These are phyloP conservation scores for Zosterops borbonicus DNA, from an alignment of 2,113 vertebrate genomes.

Conservation along the genomic window DNA sequence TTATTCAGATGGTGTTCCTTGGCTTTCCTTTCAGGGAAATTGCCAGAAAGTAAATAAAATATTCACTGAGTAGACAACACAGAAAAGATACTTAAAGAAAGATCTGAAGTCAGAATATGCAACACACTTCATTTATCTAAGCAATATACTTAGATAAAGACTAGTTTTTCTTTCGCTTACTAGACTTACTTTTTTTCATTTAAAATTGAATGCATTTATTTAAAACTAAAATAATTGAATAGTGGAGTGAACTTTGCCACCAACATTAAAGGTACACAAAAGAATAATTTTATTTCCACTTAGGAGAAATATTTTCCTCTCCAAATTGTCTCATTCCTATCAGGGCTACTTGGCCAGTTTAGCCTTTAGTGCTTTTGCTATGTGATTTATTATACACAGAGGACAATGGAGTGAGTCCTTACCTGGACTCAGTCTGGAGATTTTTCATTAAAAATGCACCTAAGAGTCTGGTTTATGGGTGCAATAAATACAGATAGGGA, in stretches of 20 bases:
- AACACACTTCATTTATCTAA: neutral
- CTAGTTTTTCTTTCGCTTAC: neutral
- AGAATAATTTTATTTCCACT: neutral
- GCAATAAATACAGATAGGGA: neutral
- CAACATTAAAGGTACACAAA: neutral
- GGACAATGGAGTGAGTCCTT: neutral
- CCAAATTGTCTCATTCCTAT: neutral
- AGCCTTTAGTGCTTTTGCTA: neutral
- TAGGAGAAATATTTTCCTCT: neutral
- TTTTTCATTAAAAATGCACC: neutral
- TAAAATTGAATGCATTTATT: neutral
- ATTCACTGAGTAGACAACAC: constrained; percentile 18
- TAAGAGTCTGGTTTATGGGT: neutral
- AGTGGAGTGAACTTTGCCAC: neutral
- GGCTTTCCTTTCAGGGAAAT: constrained; percentile 37
- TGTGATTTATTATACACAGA: neutral
- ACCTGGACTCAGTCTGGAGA: neutral
- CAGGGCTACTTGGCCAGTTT: neutral
- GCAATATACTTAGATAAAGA: neutral
- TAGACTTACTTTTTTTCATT: neutral
- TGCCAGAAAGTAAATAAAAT: constrained; percentile 53
- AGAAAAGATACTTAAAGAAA: constrained; percentile 5
- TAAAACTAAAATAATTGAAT: neutral
- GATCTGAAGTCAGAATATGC: constrained; percentile 14
- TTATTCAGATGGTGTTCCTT: constrained; percentile 61